Percentiles rank a stretch among this genome's conserved stretches.
Evolutionary conservation across 1,140 invertebrate species (phyloP).

Genomic region (Brachionus angularis): DNA sequence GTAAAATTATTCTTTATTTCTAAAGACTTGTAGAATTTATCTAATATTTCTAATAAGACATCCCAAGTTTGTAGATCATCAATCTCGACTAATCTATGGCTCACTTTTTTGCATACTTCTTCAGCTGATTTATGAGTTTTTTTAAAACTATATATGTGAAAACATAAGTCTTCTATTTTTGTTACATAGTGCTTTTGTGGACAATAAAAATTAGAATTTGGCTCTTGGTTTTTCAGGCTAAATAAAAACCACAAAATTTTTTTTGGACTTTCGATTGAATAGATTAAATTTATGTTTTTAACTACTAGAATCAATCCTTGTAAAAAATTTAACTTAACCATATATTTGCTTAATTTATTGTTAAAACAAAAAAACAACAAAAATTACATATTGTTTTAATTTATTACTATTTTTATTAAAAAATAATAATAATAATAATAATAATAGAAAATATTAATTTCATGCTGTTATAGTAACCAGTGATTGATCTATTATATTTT

Average conservation of each 20-base stretch:
- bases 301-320: too few relatives aligned
- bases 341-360: too few relatives aligned
- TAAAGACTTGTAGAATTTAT: not conserved
- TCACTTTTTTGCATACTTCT: slow-evolving; percentile 16
- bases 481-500: too few relatives aligned
- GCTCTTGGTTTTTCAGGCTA: not conserved
- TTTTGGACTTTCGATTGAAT: not conserved
- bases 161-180: slow-evolving; percentile 11
- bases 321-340: too few relatives aligned
- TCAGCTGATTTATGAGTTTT: slow-evolving; percentile 10
- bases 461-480: too few relatives aligned
- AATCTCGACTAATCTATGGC: slow-evolving; percentile 8
- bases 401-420: too few relatives aligned
- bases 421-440: too few relatives aligned
- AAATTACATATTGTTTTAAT: too few relatives aligned
- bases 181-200: slow-evolving; percentile 13
- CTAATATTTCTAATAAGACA: not conserved
- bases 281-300: not conserved
- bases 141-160: slow-evolving; percentile 4
- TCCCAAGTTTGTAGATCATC: not conserved
- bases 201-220: slow-evolving; percentile 6
- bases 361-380: too few relatives aligned
- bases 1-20: too few relatives aligned
- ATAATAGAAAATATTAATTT: too few relatives aligned
- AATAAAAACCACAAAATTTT: slow-evolving; percentile 30